Conservation (phyloP, 2,797 vertebrate species). For the Peromyscus melanophrys region DNA sequence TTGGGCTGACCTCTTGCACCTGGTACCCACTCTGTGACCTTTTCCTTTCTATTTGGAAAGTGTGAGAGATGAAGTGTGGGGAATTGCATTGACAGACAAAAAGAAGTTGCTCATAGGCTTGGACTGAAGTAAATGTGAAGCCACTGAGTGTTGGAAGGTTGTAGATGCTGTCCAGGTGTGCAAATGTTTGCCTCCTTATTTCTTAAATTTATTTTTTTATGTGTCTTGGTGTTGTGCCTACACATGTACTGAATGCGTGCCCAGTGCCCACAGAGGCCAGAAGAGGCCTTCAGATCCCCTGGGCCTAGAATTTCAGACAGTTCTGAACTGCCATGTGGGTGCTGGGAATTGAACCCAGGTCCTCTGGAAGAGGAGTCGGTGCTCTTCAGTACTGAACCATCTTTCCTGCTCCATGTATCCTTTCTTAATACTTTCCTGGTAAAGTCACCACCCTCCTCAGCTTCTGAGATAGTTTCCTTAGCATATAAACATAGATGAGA, state of each 20-base stretch:
- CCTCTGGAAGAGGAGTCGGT: not conserved
- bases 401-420: not conserved
- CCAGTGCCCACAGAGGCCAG: not conserved
- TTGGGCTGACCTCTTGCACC: not conserved
- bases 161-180: not conserved
- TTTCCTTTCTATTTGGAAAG: constrained; percentile 57
- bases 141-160: not conserved
- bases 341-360: not conserved
- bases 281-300: not conserved
- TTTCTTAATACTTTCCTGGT: not conserved
- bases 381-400: not conserved
- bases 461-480: not conserved
- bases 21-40: not conserved
- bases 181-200: not conserved
- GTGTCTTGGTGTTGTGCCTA: not conserved
- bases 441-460: accelerated
- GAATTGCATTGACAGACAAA: constrained; percentile 53
- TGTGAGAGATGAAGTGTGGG: not conserved
- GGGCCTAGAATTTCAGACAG: not conserved
- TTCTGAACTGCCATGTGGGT: not conserved
- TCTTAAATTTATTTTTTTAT: not conserved
- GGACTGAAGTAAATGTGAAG: not conserved
- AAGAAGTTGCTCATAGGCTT: not conserved
- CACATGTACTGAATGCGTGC: not conserved
- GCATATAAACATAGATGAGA: not conserved